phyloP scores from a whole-genome alignment of 2,797 vertebrate genomes.

The Syndactyla subalaris region DNA sequence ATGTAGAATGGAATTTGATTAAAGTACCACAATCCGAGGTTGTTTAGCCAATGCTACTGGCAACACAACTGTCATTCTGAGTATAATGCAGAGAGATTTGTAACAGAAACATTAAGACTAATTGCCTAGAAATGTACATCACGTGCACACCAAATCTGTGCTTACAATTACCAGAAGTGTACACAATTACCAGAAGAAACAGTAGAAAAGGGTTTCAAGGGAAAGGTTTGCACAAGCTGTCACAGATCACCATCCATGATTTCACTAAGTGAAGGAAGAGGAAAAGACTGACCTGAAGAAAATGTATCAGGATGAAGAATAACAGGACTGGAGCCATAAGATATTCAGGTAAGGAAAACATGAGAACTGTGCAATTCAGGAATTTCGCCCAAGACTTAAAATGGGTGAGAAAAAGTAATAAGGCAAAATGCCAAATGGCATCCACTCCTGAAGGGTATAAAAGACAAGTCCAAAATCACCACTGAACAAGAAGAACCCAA shows the following conservation, averaged over 20 bases:
- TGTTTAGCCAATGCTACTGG: background rate
- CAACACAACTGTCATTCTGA: background rate
- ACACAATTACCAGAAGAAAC: background rate
- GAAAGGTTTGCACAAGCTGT: background rate
- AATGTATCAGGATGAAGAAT: background rate
- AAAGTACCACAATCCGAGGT: background rate
- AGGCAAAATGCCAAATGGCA: background rate
- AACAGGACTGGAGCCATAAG: background rate
- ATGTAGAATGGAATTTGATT: background rate
- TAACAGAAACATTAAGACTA: background rate
- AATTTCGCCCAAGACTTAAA: background rate
- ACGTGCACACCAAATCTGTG: rapidly evolving
- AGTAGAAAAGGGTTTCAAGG: background rate
- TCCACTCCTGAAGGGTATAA: background rate
- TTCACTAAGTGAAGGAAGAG: background rate
- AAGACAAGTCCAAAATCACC: background rate
- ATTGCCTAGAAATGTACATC: background rate
- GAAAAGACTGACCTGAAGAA: background rate
- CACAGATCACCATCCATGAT: background rate
- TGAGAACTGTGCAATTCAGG: background rate
- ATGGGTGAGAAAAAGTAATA: background rate
- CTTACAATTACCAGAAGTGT: background rate
- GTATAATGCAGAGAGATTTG: background rate
- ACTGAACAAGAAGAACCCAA: background rate
- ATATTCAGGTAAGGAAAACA: background rate